Conservation (phyloP, 2,888 invertebrate species). For the Pyrgus malvae region DNA sequence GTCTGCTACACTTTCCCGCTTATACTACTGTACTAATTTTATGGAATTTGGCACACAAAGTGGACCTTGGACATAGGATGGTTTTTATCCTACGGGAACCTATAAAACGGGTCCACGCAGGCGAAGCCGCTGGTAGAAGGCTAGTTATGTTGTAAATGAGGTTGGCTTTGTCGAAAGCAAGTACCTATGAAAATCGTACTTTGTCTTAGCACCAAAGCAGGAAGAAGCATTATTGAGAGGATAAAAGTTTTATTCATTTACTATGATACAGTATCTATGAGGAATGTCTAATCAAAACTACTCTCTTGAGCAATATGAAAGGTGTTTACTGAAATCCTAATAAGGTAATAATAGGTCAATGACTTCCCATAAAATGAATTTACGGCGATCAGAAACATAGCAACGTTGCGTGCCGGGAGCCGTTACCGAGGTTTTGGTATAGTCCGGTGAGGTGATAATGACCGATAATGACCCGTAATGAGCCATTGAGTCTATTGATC, state of each 20-base stretch:
- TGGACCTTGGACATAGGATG: too few species aligned
- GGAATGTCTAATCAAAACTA: background rate
- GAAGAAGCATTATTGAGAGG: too few species aligned
- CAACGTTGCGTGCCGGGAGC: conserved; percentile 27
- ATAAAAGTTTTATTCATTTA: background rate
- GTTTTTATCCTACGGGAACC: too few species aligned
- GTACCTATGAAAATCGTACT: too few species aligned
- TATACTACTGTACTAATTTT: too few species aligned
- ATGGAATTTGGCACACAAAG: too few species aligned
- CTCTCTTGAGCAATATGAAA: background rate
- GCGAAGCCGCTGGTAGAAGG: too few species aligned
- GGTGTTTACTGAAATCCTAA: conserved; percentile 15
- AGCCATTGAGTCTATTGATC: background rate
- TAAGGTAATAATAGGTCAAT: conserved; percentile 21
- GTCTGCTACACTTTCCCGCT: too few species aligned
- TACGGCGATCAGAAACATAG: conserved; percentile 24
- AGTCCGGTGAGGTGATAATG: conserved; percentile 13
- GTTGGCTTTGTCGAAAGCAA: too few species aligned
- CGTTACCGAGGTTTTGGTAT: conserved; percentile 15
- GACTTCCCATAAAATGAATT: conserved; percentile 31
- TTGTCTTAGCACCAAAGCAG: too few species aligned
- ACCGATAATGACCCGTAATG: background rate
- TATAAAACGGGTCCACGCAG: too few species aligned
- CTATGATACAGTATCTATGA: background rate
- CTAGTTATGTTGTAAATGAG: too few species aligned